Evolutionary conservation across 2,113 vertebrate species (phyloP).

Genomic region (Passer domesticus): DNA sequence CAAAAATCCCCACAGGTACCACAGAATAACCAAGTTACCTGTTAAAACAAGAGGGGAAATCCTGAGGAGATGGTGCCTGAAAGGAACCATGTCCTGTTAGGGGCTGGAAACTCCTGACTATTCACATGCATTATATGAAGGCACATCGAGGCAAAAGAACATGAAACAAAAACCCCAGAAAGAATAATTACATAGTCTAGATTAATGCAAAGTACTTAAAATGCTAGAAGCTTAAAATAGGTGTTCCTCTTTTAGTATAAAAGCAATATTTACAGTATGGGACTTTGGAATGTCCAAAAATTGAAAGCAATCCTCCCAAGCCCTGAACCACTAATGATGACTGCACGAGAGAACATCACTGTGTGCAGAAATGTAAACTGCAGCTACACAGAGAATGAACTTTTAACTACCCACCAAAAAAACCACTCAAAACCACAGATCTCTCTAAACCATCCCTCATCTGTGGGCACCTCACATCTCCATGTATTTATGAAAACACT

Average conservation of each 20-base stretch:
- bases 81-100: neutral
- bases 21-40: neutral
- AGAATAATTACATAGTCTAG: neutral
- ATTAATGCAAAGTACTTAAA: neutral
- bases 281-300: neutral
- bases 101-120: neutral
- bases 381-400: neutral
- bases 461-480: neutral
- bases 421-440: neutral
- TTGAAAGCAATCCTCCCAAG: neutral
- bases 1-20: neutral
- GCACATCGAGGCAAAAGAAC: accelerated
- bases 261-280: neutral
- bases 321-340: neutral
- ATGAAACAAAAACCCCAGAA: neutral
- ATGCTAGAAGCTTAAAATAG: neutral
- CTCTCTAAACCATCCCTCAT: neutral
- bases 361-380: neutral
- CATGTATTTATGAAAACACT: neutral
- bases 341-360: neutral
- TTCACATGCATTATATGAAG: neutral
- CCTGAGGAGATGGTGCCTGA: neutral
- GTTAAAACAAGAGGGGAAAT: neutral
- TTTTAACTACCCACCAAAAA: neutral
- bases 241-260: neutral